Conservation (phyloP, 2,797 vertebrate species). For the Alcedo atthis region DNA sequence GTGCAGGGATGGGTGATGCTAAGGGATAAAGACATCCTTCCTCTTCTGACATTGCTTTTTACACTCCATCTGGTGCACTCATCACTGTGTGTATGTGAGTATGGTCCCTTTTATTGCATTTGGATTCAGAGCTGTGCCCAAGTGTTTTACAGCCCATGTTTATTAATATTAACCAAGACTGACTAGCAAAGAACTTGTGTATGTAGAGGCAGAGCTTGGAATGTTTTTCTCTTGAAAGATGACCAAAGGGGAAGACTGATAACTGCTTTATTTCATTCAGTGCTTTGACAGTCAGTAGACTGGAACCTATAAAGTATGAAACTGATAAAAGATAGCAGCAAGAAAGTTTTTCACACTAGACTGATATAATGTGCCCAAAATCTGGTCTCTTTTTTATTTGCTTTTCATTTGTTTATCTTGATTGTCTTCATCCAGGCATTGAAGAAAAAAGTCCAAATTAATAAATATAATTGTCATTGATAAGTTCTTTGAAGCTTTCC, state of each 20-base stretch:
- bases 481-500: not conserved
- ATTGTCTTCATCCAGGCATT: not conserved
- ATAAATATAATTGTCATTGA: not conserved
- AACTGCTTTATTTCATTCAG: not conserved
- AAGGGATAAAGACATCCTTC: not conserved
- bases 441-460: not conserved
- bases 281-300: not conserved
- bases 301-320: not conserved
- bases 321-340: not conserved
- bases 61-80: not conserved
- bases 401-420: not conserved
- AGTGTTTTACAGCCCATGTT: not conserved
- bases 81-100: not conserved
- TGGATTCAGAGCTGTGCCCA: not conserved
- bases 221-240: not conserved
- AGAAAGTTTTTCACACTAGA: not conserved
- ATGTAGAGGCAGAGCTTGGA: not conserved
- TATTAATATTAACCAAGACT: not conserved
- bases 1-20: too few species aligned
- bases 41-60: not conserved
- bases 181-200: not conserved
- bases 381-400: not conserved
- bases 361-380: not conserved
- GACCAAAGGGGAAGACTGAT: not conserved
- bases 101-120: rapidly evolving